Evolutionary conservation across 2,113 vertebrate species (phyloP), one percentile per base, ranked within the genome.

Genomic region (Cyprinodon tularosa): DNA sequence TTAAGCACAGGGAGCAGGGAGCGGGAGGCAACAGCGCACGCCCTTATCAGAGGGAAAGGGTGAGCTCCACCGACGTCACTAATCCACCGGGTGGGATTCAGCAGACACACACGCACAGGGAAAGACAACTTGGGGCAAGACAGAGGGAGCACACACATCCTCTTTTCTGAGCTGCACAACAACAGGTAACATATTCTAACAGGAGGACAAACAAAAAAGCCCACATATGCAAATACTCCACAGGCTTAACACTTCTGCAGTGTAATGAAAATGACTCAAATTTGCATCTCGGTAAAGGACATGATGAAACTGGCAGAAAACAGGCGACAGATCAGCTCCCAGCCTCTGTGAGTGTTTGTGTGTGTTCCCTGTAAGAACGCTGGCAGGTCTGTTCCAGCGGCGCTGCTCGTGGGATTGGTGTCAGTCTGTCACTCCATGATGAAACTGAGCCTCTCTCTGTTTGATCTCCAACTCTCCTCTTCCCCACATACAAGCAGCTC

Each of bases 1-100:
- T 97, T 96, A 96, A 97, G 96, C 96, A 94, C 95, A 57, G 69
- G 87, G 84, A 88, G 90, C 84, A 83, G 85, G 78, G 87, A 91
- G 85, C 82, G 80, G 86, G 78, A 77, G 86, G 83, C 83, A 69
- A 85, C 66, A 71, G 71, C 90, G 95, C 94, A 95, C 95, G 91
- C 94, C 94, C 95, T 97, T 98, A 98, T 97, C 97, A 96, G 93
- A 96, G 96, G 95, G 94, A 96, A 85, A 89, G 90, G 81, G 89
- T 80, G 89, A 88, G 87, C 82, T 83, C 86, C 77, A 94, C 92
- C 96, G 91, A 96, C 94, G 96, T 96, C 96, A 97, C 96, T 97
- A 98, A 98, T 98, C 96, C 96, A 95, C 94, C 91, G 94, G 94
- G 96, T 94, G 96, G 87, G 82, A 97, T 78, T 66, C 77, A 84